Conservation (phyloP, 1,140 invertebrate species). For the Ceratosolen fusciceps region DNA sequence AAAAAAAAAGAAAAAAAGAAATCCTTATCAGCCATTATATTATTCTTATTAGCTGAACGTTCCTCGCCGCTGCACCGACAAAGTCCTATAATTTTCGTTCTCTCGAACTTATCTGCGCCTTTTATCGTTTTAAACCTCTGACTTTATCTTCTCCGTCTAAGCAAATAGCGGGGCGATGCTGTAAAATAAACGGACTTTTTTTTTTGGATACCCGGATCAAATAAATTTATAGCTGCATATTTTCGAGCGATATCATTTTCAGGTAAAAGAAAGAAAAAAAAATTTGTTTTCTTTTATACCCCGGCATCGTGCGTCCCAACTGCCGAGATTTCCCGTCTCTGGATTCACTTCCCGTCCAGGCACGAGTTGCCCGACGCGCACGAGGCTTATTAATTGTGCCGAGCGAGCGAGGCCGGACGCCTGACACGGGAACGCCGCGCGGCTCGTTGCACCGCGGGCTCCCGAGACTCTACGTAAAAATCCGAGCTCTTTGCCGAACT, state of each 20-base stretch:
- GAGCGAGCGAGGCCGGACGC: too few species aligned
- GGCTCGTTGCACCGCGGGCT: too few species aligned
- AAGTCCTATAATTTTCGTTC: slow-evolving; percentile 6
- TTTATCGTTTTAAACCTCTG: slow-evolving; percentile 11
- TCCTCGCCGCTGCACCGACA: slow-evolving; percentile 9
- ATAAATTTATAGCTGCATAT: slow-evolving; percentile 2
- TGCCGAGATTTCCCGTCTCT: background rate
- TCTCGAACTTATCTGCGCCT: slow-evolving; percentile 14
- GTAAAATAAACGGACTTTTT: slow-evolving; percentile 37
- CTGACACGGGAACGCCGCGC: background rate
- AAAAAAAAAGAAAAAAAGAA: too few species aligned
- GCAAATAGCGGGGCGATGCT: background rate
- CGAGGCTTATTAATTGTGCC: background rate
- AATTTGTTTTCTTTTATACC: too few species aligned
- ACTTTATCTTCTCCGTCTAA: slow-evolving; percentile 22
- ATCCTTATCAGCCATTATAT: background rate
- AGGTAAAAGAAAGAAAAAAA: too few species aligned
- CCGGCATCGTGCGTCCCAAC: background rate
- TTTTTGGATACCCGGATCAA: background rate
- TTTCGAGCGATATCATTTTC: background rate
- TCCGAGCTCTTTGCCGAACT: too few species aligned
- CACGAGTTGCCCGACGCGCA: background rate
- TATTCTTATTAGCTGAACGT: background rate
- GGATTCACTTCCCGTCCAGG: background rate
- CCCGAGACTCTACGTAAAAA: too few species aligned